Base-by-base conservation (phyloP, 1,140 invertebrate genomes). In the Tetragnatha versicolor region DNA sequence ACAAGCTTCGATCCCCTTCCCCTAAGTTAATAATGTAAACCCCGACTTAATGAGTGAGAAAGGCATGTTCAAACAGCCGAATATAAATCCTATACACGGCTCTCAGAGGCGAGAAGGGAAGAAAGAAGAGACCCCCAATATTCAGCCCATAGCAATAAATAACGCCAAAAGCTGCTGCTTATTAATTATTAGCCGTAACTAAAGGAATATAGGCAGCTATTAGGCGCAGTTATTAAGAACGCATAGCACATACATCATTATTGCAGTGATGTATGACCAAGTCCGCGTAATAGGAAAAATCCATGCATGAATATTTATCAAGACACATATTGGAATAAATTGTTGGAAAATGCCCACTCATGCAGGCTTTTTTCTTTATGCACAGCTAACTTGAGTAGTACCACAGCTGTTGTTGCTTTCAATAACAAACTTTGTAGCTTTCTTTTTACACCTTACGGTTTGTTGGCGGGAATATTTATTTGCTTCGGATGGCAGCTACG, bases 301-400 rank as follows among this genome's bases (percentile, higher is more conserved):
- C 66, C 51, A 70, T 53, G 49, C 66, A 70, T 53, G 66, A 70
- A 70, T 70, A 70, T 70, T 70, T 70, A 70, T 70, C 22, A 68
- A 17, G 10, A 10, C 17, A 39, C 37, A n/a, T 65, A 65, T 65
- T 58, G 55, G 55, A 58, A 58, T 58, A 33, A 58, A 58, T 58
- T 22, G n/a, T n/a, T n/a, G n/a, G n/a, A n/a, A n/a, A n/a, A n/a
- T n/a, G 51, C 2, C 51, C 51, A 58, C 35, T 58, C 55, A n/a
- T 58, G n/a, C n/a, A n/a, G n/a, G n/a, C n/a, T n/a, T n/a, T n/a
- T n/a, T n/a, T n/a, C n/a, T n/a, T n/a, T n/a, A n/a, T n/a, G n/a
- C n/a, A n/a, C n/a, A n/a, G n/a, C n/a, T n/a, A n/a, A n/a, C n/a
- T n/a, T n/a, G n/a, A n/a, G n/a, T n/a, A n/a, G n/a, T n/a, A n/a